These are phyloP conservation scores for Cryptus viduatorius DNA, from an alignment of 2,888 invertebrate genomes.

Conservation along the genomic window DNA sequence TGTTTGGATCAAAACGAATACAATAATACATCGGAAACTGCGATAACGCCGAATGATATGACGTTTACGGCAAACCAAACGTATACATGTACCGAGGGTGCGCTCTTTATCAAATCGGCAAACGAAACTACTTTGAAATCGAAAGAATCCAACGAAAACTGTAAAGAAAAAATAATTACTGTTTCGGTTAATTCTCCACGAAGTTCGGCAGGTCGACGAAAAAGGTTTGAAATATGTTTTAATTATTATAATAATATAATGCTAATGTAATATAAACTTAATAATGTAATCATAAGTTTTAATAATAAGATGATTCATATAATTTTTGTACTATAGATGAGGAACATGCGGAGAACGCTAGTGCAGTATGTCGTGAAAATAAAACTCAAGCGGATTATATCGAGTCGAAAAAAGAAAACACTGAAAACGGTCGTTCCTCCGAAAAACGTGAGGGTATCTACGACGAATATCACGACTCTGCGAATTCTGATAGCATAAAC, in stretches of 20 bases:
- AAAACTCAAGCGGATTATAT: not conserved
- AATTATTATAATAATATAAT: not conserved
- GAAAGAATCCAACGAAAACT: not conserved
- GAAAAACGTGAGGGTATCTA: not conserved
- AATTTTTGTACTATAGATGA: not conserved
- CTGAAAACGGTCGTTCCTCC: not conserved
- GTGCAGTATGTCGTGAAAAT: not conserved
- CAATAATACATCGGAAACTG: not conserved
- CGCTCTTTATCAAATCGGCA: not conserved
- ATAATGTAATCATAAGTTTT: not conserved
- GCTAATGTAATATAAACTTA: not conserved
- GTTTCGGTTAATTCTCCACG: not conserved
- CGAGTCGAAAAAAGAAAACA: not conserved
- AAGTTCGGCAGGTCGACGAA: not conserved
- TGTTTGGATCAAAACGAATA: not conserved
- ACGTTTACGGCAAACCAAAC: not conserved
- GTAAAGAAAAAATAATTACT: not conserved
- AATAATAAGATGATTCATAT: not conserved
- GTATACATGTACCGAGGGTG: not conserved
- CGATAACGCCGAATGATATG: not conserved
- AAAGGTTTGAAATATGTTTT: not conserved
- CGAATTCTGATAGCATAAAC: not conserved
- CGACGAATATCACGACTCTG: not conserved
- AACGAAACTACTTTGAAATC: not conserved
- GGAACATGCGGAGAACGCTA: not conserved